Evolutionary conservation across 2,797 vertebrate genomes (phyloP).

Genomic region (Ispidina picta): DNA sequence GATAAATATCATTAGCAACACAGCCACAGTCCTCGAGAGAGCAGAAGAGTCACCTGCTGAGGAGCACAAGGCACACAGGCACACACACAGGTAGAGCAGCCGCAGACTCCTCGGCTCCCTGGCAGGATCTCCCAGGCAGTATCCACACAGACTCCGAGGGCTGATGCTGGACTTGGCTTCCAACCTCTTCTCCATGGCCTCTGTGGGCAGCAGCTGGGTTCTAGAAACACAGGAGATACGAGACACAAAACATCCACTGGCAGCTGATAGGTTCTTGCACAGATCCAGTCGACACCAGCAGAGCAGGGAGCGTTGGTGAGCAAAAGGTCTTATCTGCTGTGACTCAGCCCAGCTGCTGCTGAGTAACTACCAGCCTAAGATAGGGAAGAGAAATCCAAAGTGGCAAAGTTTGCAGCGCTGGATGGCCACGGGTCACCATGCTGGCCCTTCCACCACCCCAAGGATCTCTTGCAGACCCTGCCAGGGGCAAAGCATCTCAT

Average conservation of each 20-base stretch:
- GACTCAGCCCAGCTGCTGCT: background rate
- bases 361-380: conserved; percentile 22
- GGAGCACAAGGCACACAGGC: conserved; percentile 73
- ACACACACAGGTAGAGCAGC: conserved; percentile 72
- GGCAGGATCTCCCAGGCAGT: conserved; percentile 46
- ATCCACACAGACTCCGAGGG: conserved; percentile 36
- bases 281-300: background rate
- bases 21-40: background rate
- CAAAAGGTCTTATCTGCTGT: background rate
- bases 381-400: background rate
- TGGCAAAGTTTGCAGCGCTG: background rate
- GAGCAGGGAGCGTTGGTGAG: background rate
- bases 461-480: background rate
- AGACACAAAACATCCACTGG: conserved; percentile 19
- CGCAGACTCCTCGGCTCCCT: conserved; percentile 57
- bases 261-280: background rate
- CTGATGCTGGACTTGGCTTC: conserved; percentile 64
- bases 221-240: conserved; percentile 52
- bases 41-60: conserved; percentile 73
- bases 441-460: background rate
- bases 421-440: accelerated
- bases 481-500: background rate
- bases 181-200: conserved; percentile 80
- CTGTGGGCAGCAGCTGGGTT: conserved; percentile 45
- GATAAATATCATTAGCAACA: background rate